Conservation (phyloP, 1,140 invertebrate species). For the Ceratoteleas bidentatus region DNA sequence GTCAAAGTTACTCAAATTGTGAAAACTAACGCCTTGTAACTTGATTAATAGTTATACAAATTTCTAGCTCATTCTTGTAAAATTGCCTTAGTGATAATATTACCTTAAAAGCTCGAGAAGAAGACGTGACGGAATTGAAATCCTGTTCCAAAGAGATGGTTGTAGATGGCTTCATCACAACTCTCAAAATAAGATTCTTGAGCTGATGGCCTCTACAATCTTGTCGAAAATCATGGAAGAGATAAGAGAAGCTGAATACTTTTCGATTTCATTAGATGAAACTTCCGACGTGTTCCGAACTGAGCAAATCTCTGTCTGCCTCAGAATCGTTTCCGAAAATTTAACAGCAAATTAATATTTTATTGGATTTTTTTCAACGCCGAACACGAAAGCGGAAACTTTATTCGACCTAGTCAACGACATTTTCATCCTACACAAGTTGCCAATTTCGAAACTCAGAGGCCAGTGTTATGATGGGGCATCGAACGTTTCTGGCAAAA, state of each 20-base stretch:
- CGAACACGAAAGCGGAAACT: neutral
- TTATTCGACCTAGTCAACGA: neutral
- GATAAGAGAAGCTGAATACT: conserved; percentile 36
- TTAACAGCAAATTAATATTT: conserved; percentile 46
- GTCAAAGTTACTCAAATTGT: no score
- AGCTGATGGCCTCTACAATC: conserved; percentile 41
- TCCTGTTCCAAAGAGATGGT: conserved; percentile 40
- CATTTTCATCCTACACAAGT: conserved; percentile 15
- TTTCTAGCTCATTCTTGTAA: no score
- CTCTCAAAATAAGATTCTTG: conserved; percentile 41
- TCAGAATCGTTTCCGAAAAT: conserved; percentile 38
- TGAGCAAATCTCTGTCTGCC: conserved; percentile 45
- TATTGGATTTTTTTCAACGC: conserved; percentile 29
- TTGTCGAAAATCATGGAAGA: conserved; percentile 29
- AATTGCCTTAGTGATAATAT: no score
- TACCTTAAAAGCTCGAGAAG: conserved; percentile 32
- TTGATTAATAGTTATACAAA: no score
- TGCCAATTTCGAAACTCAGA: conserved; percentile 54
- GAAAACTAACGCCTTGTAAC: no score
- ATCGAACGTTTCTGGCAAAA: conserved; percentile 56
- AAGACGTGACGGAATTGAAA: conserved; percentile 43
- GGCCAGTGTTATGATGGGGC: conserved; percentile 67
- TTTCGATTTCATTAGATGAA: neutral
- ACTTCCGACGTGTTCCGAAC: conserved; percentile 25
- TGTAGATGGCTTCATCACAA: conserved; percentile 45